Conservation (phyloP, 2,888 invertebrate genomes). For the Scotopteryx bipunctaria region DNA sequence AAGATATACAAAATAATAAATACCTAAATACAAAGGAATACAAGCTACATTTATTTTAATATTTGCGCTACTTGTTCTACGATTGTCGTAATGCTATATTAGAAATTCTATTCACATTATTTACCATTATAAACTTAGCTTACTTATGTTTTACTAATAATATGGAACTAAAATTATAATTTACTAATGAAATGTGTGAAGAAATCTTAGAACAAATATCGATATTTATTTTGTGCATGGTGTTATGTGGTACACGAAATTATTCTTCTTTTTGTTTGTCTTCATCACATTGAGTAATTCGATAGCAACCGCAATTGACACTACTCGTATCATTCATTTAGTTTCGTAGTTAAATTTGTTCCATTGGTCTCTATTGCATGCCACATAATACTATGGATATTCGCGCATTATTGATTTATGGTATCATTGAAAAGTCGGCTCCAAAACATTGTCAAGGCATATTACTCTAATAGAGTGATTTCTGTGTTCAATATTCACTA, state of each 20-base stretch:
- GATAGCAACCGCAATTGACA: slow-evolving; percentile 38
- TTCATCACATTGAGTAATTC: slow-evolving; percentile 38
- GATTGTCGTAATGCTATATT: slow-evolving; percentile 32
- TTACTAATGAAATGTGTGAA: not conserved
- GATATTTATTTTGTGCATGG: slow-evolving; percentile 63
- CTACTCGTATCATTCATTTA: slow-evolving; percentile 40
- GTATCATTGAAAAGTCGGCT: slow-evolving; percentile 72
- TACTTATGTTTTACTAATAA: no score
- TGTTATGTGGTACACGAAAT: slow-evolving; percentile 76
- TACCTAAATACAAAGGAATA: slow-evolving; percentile 24
- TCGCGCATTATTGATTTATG: slow-evolving; percentile 67
- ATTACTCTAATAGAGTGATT: slow-evolving; percentile 11
- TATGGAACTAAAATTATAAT: not conserved
- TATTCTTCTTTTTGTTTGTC: slow-evolving; percentile 40
- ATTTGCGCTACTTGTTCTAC: slow-evolving; percentile 44
- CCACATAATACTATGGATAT: slow-evolving; percentile 80
- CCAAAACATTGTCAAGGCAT: slow-evolving; percentile 74
- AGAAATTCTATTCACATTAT: no score
- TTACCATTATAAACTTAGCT: no score
- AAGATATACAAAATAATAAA: slow-evolving; percentile 27
- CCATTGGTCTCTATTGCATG: slow-evolving; percentile 61
- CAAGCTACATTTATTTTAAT: slow-evolving; percentile 26
- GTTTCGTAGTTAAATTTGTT: slow-evolving; percentile 40
- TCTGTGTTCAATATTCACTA: slow-evolving; percentile 10
- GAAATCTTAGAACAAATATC: slow-evolving; percentile 49